A percentile compares a stretch with the other conserved stretches of the same genome.
Conservation (phyloP, 37 sponge, comb jelly and placozoan species). For the Theonella swinhoei region DNA sequence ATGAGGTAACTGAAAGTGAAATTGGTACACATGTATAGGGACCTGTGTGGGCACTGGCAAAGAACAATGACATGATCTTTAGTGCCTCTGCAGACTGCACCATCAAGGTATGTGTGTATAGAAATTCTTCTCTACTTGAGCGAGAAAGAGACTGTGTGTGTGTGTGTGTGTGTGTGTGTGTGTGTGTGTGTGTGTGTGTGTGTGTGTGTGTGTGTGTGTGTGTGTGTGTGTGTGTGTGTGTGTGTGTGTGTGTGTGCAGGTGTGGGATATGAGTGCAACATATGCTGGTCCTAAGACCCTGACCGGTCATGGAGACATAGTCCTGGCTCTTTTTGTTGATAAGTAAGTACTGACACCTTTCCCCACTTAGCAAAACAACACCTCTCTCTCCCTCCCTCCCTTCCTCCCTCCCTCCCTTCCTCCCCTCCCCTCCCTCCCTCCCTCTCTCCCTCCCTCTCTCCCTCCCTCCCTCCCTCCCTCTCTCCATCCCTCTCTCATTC, state of each 20-base stretch:
- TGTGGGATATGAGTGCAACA: slow-evolving; percentile 79
- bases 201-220: too few relatives aligned
- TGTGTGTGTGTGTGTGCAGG: slow-evolving; percentile 37
- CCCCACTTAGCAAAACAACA: background rate
- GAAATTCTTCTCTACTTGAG: background rate
- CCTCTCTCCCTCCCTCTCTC: too few relatives aligned
- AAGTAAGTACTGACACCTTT: slow-evolving; percentile 32
- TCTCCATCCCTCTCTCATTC: too few relatives aligned
- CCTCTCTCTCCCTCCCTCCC: background rate
- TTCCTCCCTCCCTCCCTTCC: background rate
- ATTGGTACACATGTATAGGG: slow-evolving; percentile 35
- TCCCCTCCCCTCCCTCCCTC: too few relatives aligned
- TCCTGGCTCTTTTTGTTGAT: slow-evolving; percentile 77
- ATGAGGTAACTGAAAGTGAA: background rate
- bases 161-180: background rate
- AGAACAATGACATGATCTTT: slow-evolving; percentile 73
- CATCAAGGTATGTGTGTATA: slow-evolving; percentile 79
- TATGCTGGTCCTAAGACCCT: slow-evolving; percentile 75
- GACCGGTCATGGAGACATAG: slow-evolving; percentile 88
- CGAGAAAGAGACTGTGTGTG: background rate
- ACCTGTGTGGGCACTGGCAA: slow-evolving; percentile 87
- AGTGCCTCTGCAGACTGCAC: slow-evolving; percentile 93
- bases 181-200: background rate
- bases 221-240: too few relatives aligned
- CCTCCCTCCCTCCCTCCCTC: too few relatives aligned